phyloP scores from a whole-genome alignment of 2,888 invertebrate species.

The Trichacis sp. region DNA sequence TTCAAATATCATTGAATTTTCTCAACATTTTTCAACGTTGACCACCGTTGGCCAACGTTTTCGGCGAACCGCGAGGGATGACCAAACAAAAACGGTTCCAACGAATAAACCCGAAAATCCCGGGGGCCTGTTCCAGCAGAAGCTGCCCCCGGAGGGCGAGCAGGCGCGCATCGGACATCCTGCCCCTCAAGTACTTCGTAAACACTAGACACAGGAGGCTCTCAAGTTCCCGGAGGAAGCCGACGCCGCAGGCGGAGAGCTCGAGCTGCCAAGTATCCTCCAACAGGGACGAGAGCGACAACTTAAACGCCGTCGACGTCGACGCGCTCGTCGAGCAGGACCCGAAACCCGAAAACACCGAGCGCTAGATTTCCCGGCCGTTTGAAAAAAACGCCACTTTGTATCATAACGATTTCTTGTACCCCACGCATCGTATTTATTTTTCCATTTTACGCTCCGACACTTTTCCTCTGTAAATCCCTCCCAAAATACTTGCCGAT shows the following conservation, averaged over 20 bases:
- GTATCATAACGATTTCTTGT: slow-evolving; percentile 63
- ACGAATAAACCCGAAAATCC: neutral
- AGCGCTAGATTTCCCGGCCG: slow-evolving; percentile 31
- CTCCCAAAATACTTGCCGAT: slow-evolving; percentile 39
- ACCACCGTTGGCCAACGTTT: too few species aligned
- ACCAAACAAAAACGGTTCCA: neutral
- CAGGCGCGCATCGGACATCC: slow-evolving; percentile 47
- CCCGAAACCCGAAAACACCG: slow-evolving; percentile 5
- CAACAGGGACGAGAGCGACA: slow-evolving; percentile 48
- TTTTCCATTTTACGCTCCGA: too few species aligned
- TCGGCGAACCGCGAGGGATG: too few species aligned
- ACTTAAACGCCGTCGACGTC: slow-evolving; percentile 48
- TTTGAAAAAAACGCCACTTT: too few species aligned
- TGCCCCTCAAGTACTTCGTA: slow-evolving; percentile 60
- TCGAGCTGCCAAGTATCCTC: slow-evolving; percentile 41
- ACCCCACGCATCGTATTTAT: slow-evolving; percentile 62
- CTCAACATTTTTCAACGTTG: too few species aligned
- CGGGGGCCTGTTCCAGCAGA: slow-evolving; percentile 9
- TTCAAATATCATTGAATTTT: too few species aligned
- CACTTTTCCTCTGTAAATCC: slow-evolving; percentile 46
- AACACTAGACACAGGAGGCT: slow-evolving; percentile 63
- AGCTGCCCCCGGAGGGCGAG: slow-evolving; percentile 34
- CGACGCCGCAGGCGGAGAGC: slow-evolving; percentile 40
- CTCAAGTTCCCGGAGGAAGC: slow-evolving; percentile 47
- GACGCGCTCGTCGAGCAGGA: slow-evolving; percentile 38